These are phyloP conservation scores for Elgonia sp. DNA, from an alignment of 2,888 invertebrate species.

Conservation along the genomic window DNA sequence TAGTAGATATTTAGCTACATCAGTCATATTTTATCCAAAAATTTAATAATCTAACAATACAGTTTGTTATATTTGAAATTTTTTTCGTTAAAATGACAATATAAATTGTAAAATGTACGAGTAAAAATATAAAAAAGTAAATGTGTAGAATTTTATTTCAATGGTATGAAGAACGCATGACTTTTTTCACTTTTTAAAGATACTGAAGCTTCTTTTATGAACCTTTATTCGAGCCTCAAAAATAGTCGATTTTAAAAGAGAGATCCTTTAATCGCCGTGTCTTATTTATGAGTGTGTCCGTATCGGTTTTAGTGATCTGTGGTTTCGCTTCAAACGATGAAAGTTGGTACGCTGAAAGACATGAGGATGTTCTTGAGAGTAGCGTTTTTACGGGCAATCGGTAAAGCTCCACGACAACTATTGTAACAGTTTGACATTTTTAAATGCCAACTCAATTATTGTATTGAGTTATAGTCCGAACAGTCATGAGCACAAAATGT, in stretches of 20 bases:
- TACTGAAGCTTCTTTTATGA: background rate
- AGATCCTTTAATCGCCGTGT: slow-evolving; percentile 48
- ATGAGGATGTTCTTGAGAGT: slow-evolving; percentile 24
- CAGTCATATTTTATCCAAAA: too few relatives aligned
- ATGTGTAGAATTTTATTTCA: too few relatives aligned
- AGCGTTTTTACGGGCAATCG: slow-evolving; percentile 40
- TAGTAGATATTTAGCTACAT: too few relatives aligned
- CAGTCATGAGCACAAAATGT: background rate
- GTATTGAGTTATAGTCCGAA: background rate
- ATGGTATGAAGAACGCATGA: background rate
- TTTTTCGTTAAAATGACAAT: too few relatives aligned
- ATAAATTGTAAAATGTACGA: too few relatives aligned
- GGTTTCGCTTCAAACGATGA: slow-evolving; percentile 52
- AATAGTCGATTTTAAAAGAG: slow-evolving; percentile 49
- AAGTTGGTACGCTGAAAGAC: slow-evolving; percentile 45
- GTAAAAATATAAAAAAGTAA: too few relatives aligned
- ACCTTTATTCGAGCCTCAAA: slow-evolving; percentile 11
- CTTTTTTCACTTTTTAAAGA: background rate
- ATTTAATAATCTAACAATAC: too few relatives aligned
- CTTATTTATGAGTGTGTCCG: slow-evolving; percentile 42
- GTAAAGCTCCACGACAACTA: slow-evolving; percentile 13
- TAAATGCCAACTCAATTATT: slow-evolving; percentile 20
- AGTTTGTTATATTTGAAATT: too few relatives aligned
- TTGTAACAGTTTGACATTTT: slow-evolving; percentile 42
- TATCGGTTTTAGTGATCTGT: slow-evolving; percentile 49